Percentiles rank a stretch among this genome's conserved stretches.
Evolutionary conservation across 2,113 vertebrate species (phyloP).

Genomic region (Scartelaos histophorus): DNA sequence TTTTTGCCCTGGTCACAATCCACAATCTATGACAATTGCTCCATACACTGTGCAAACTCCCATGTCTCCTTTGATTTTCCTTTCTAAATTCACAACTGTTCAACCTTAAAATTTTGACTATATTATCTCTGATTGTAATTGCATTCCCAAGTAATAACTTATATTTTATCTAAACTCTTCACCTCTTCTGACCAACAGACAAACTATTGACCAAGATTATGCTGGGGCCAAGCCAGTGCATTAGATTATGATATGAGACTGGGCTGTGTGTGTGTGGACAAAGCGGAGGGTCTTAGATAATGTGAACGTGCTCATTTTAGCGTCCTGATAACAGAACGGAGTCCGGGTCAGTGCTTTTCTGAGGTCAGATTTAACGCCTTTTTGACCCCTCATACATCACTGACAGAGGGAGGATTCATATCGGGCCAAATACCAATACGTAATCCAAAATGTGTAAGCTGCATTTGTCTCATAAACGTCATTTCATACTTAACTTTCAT

Average conservation of each 20-base stretch:
- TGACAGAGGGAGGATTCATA: constrained; percentile 50
- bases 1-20: too few relatives aligned
- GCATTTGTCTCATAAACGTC: constrained; percentile 13
- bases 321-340: constrained; percentile 48
- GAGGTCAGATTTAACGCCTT: constrained; percentile 21
- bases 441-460: constrained; percentile 31
- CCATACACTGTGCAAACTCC: too few relatives aligned
- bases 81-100: too few relatives aligned
- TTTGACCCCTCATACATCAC: constrained; percentile 37
- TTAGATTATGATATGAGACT: constrained; percentile 7
- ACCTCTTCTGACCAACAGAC: not conserved
- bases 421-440: constrained; percentile 23
- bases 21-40: too few relatives aligned
- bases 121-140: too few relatives aligned
- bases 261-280: constrained; percentile 35
- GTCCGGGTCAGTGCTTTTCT: constrained; percentile 32
- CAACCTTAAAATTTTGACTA: too few relatives aligned
- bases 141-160: not conserved
- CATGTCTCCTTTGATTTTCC: too few relatives aligned
- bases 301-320: constrained; percentile 27
- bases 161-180: not conserved
- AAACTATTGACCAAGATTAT: not conserved
- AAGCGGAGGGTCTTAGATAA: constrained; percentile 26
- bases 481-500: not conserved
- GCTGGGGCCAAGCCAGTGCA: constrained; percentile 3